A percentile compares a stretch with the other conserved stretches of the same genome.
These are phyloP conservation scores for Heteropelma amictum DNA, from an alignment of 2,888 invertebrate species.

Conservation along the genomic window DNA sequence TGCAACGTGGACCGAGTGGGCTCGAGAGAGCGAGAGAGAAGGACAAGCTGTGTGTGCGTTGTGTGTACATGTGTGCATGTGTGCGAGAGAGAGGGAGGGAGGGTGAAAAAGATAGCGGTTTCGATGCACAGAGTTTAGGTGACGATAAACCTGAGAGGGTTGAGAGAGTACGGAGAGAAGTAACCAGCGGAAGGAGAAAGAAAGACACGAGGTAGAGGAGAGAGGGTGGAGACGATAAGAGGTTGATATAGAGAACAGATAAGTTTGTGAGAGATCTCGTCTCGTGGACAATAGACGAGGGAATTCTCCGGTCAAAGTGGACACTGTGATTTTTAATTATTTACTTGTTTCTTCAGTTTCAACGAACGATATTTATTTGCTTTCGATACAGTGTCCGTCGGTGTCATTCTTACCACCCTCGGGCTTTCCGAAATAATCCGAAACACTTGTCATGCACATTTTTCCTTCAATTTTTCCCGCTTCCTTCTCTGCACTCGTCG, in stretches of 20 bases:
- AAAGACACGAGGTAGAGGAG: constrained; percentile 22
- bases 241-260: constrained; percentile 42
- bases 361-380: neutral
- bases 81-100: constrained; percentile 39
- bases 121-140: constrained; percentile 27
- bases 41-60: neutral
- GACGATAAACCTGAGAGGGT: constrained; percentile 27
- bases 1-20: constrained; percentile 29
- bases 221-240: constrained; percentile 27
- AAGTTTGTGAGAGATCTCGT: constrained; percentile 36
- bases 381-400: too few species aligned
- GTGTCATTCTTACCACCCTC: neutral
- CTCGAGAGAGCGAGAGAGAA: constrained; percentile 27
- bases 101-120: constrained; percentile 31
- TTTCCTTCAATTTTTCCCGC: too few species aligned
- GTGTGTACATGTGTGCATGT: too few species aligned
- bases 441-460: too few species aligned
- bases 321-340: constrained; percentile 37
- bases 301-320: constrained; percentile 21
- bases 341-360: constrained; percentile 6
- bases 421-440: neutral
- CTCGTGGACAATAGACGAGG: constrained; percentile 28
- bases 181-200: constrained; percentile 4
- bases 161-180: constrained; percentile 13
- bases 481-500: neutral